These are phyloP conservation scores for Horisme vitalbata DNA, from an alignment of 2,888 invertebrate genomes.

Conservation along the genomic window DNA sequence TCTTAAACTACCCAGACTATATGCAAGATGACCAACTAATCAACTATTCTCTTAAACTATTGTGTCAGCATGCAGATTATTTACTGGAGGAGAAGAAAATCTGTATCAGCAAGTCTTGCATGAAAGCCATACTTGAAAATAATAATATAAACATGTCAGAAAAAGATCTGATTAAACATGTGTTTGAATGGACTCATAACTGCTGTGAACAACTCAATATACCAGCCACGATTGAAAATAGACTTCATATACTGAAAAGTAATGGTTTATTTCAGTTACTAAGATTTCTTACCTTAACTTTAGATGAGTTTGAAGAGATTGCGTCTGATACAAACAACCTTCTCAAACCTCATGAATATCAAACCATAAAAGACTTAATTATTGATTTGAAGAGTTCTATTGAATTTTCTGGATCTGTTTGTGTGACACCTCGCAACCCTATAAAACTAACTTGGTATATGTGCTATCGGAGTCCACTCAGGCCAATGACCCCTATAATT, in stretches of 20 bases:
- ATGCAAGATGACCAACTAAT: conserved; percentile 81
- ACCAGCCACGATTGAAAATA: conserved; percentile 62
- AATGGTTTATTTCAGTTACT: conserved; percentile 70
- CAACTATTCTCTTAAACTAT: conserved; percentile 77
- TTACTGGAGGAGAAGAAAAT: conserved; percentile 75
- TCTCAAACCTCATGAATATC: conserved; percentile 55
- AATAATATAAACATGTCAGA: conserved; percentile 77
- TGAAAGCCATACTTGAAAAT: conserved; percentile 75
- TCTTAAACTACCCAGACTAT: conserved; percentile 84
- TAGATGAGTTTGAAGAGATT: conserved; percentile 67
- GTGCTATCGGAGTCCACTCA: conserved; percentile 65
- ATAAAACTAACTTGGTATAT: conserved; percentile 65
- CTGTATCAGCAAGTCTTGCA: conserved; percentile 73
- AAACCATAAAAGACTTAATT: conserved; percentile 44
- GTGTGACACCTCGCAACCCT: conserved; percentile 50
- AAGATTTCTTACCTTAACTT: conserved; percentile 64
- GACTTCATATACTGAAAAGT: conserved; percentile 64
- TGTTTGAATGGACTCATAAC: conserved; percentile 79
- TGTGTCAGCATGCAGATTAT: conserved; percentile 80
- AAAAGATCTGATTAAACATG: conserved; percentile 77
- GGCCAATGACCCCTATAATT: conserved; percentile 65
- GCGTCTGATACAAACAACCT: conserved; percentile 56
- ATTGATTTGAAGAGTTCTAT: conserved; percentile 33
- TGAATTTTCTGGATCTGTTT: conserved; percentile 33
- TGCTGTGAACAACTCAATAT: conserved; percentile 75